Evolutionary conservation across 2,888 invertebrate genomes (phyloP).

Genomic region (Latrodectus hesperus): DNA sequence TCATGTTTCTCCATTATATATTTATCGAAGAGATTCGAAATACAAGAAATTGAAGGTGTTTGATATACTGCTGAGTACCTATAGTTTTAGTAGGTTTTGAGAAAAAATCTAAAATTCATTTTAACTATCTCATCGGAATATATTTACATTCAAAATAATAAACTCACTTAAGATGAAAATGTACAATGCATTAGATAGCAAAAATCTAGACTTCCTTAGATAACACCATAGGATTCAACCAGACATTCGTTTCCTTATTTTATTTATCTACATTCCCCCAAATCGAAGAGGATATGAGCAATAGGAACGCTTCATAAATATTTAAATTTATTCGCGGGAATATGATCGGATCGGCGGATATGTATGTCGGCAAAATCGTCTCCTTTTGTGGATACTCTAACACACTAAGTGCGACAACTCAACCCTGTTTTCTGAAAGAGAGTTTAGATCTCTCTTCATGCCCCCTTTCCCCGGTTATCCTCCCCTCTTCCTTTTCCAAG

Average conservation of each 20-base stretch:
- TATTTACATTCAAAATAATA: too few relatives aligned
- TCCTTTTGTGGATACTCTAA: constrained; percentile 44
- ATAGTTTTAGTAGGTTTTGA: too few relatives aligned
- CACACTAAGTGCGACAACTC: constrained; percentile 44
- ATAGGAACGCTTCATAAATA: neutral
- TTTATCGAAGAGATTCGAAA: too few relatives aligned
- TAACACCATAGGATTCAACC: too few relatives aligned
- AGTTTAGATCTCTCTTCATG: neutral
- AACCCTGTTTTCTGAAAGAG: constrained; percentile 4
- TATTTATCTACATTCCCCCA: neutral
- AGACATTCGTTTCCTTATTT: neutral
- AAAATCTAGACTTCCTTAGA: too few relatives aligned
- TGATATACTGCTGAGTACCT: too few relatives aligned
- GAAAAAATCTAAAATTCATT: too few relatives aligned
- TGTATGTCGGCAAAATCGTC: constrained; percentile 40
- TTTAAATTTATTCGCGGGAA: constrained; percentile 56
- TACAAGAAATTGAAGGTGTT: too few relatives aligned
- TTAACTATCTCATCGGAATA: too few relatives aligned
- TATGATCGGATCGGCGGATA: constrained; percentile 42
- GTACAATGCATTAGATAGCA: too few relatives aligned
- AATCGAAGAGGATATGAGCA: neutral
- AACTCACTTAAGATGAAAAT: too few relatives aligned
- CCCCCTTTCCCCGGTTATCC: neutral
- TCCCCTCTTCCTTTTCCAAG: neutral
- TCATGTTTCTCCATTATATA: too few relatives aligned